These are phyloP conservation scores for Aurelia coerulea DNA, from an alignment of 30 jellyfish, hydroid and myxozoan genomes.

Conservation along the genomic window DNA sequence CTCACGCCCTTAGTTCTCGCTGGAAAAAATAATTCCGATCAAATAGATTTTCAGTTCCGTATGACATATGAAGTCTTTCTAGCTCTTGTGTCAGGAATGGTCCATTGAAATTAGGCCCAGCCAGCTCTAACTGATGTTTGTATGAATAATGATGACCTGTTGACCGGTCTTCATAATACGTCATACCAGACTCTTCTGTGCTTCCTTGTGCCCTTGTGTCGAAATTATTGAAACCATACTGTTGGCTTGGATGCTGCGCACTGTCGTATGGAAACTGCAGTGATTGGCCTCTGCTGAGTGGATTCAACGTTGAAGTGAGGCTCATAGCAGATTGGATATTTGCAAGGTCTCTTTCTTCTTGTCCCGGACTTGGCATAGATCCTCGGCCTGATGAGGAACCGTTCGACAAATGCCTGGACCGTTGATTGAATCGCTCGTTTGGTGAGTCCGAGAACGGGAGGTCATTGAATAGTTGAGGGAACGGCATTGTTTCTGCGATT, in stretches of 20 bases:
- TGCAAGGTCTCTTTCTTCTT: constrained; percentile 59
- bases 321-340: constrained; percentile 68
- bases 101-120: constrained; percentile 42
- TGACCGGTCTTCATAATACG: constrained; percentile 59
- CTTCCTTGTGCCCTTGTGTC: constrained; percentile 36
- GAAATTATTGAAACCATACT: constrained; percentile 4
- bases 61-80: constrained; percentile 64
- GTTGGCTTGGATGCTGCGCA: constrained; percentile 9
- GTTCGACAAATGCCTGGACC: constrained; percentile 31
- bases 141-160: constrained; percentile 12
- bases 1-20: constrained; percentile 53
- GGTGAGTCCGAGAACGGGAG: constrained; percentile 3
- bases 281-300: constrained; percentile 24
- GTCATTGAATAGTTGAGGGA: constrained; percentile 37
- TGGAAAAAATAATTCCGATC: constrained; percentile 52
- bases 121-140: constrained; percentile 48
- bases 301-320: constrained; percentile 24
- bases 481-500: constrained; percentile 21
- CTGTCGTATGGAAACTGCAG: constrained; percentile 56
- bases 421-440: neutral
- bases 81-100: constrained; percentile 68
- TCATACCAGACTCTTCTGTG: constrained; percentile 31
- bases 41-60: constrained; percentile 56
- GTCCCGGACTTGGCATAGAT: constrained; percentile 61
- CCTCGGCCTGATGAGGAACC: constrained; percentile 64